phyloP scores from a whole-genome alignment of 2,797 vertebrate genomes.

The Pitangus sulphuratus region DNA sequence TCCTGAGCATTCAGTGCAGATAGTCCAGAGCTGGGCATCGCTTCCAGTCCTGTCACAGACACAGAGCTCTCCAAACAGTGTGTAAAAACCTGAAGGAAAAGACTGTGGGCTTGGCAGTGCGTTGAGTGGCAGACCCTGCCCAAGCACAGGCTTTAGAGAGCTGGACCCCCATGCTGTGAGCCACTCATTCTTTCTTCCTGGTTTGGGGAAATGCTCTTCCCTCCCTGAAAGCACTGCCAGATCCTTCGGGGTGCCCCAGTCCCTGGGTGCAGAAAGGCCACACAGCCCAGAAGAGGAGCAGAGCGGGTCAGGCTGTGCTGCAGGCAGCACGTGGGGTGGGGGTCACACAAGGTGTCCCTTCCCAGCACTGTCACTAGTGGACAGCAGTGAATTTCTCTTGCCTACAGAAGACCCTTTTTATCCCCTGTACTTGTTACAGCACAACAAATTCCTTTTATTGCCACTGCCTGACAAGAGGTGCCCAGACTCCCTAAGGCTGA shows the following conservation, averaged over 20 bases:
- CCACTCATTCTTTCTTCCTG: neutral
- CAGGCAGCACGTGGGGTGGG: neutral
- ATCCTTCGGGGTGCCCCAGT: too few relatives aligned
- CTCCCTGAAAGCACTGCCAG: neutral
- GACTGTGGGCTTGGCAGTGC: neutral
- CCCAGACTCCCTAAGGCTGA: neutral
- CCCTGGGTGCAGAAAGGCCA: neutral
- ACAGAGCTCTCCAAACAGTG: accelerated
- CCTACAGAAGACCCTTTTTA: neutral
- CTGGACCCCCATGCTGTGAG: neutral
- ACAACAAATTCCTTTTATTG: neutral
- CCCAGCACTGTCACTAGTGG: neutral
- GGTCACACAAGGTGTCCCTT: neutral
- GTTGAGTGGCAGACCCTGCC: neutral
- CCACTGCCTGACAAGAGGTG: neutral
- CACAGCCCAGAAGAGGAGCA: neutral
- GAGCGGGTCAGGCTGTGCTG: neutral
- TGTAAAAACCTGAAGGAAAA: neutral
- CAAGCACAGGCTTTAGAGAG: neutral
- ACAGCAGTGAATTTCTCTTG: neutral
- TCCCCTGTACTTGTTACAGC: neutral
- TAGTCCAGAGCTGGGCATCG: neutral
- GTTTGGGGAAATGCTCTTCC: neutral
- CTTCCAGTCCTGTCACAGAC: neutral
- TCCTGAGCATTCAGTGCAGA: neutral